Conservation (phyloP, 2,888 invertebrate species). For the Plebejus melissa region DNA sequence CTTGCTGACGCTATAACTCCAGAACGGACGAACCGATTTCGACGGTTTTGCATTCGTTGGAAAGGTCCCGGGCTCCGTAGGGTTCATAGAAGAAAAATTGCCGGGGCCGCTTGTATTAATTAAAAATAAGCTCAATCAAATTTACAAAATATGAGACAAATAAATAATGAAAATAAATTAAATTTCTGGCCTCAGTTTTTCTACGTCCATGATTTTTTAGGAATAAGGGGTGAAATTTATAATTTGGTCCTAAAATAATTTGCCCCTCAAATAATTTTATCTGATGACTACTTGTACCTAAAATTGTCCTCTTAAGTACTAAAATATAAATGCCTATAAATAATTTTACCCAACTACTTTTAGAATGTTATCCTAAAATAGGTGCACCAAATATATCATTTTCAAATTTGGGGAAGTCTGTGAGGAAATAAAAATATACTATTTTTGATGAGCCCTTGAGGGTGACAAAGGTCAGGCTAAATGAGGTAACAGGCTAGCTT, state of each 20-base stretch:
- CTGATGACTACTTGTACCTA: not conserved
- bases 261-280: not conserved
- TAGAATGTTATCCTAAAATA: not conserved
- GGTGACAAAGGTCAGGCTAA: constrained; percentile 20
- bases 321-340: not conserved
- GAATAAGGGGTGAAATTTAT: not conserved
- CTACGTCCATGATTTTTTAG: not conserved
- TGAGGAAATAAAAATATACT: constrained; percentile 15
- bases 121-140: too few relatives aligned
- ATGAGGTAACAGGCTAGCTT: not conserved
- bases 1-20: too few relatives aligned
- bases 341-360: constrained; percentile 4
- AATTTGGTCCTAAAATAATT: not conserved
- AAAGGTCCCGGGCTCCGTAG: too few relatives aligned
- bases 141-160: too few relatives aligned
- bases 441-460: not conserved
- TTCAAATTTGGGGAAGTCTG: not conserved
- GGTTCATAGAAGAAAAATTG: too few relatives aligned
- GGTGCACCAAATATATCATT: not conserved
- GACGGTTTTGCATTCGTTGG: too few relatives aligned
- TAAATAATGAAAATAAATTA: too few relatives aligned
- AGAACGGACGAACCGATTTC: too few relatives aligned
- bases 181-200: not conserved
- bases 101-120: too few relatives aligned
- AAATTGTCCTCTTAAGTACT: not conserved